Percentiles rank a stretch among this genome's conserved stretches.
Evolutionary conservation across 2,797 vertebrate genomes (phyloP).

Genomic region (Bovichtus variegatus): DNA sequence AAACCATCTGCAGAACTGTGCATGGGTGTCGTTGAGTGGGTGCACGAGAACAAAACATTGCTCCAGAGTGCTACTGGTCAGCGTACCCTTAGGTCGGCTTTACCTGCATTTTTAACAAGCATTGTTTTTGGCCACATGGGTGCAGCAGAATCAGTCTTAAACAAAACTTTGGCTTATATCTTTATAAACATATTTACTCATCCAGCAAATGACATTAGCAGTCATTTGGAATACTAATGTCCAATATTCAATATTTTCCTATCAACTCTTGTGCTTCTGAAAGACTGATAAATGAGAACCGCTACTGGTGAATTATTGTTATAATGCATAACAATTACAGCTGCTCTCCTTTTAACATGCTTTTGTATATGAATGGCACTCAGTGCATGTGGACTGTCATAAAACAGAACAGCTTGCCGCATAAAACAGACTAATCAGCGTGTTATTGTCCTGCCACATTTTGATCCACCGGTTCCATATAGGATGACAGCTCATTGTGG

Average conservation of each 20-base stretch:
- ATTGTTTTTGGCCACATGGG: not conserved
- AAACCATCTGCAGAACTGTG: not conserved
- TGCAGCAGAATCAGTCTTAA: not conserved
- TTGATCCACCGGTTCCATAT: constrained; percentile 48
- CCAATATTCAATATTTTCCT: not conserved
- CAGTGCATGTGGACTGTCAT: constrained; percentile 10
- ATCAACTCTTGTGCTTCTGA: no score
- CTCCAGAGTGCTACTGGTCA: not conserved
- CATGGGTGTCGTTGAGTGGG: not conserved
- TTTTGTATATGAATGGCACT: constrained; percentile 39
- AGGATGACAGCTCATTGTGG: constrained; percentile 58
- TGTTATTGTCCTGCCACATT: constrained; percentile 47
- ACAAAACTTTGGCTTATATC: not conserved
- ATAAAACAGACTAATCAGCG: constrained; percentile 44
- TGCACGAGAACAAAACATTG: not conserved
- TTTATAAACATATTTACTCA: not conserved
- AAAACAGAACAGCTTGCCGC: constrained; percentile 37
- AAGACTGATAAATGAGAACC: no score
- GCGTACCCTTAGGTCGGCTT: not conserved
- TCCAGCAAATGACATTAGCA: not conserved
- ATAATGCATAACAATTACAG: not conserved
- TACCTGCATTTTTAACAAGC: not conserved
- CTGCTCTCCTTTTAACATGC: constrained; percentile 10
- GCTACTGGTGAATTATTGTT: constrained; percentile 11
- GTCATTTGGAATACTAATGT: not conserved